Base-by-base conservation (phyloP, 1,140 invertebrate species). In the Plectrocnemia conspersa region DNA sequence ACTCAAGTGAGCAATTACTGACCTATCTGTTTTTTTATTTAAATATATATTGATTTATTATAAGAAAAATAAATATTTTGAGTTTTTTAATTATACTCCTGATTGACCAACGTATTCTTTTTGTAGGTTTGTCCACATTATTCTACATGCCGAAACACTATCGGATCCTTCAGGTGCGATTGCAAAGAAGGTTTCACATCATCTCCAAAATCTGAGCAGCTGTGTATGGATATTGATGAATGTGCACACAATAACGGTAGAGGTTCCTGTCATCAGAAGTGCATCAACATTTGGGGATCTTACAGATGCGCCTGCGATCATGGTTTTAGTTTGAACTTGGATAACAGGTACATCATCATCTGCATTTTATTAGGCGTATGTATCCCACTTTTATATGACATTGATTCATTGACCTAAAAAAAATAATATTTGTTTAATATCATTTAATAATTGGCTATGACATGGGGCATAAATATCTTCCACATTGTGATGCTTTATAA, bases 251-350 rank as follows among this genome's bases (percentile, higher is more conserved):
- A 61, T 24, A 42, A 35, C 0, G 76, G 72, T 1, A 72, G 77
- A 0, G 80, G 79, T 1, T 65, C 87, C 0, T 97, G 93, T 64
- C 81, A 92, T 59, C 91, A 95, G 35, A 80, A 75, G n/a, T 94
- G 91, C 61, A 75, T 86, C 24, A 93, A 94, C 64, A 78, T 82
- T 0, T 91, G 86, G 86, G 91, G 91, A 0, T 79, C 83, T 2
- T 91, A 87, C 69, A 74, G 82, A 42, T 94, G 91, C 64, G 73
- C 79, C 1, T 94, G 91, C 63, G 75, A 84, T 6, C 64, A 73
- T 1, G 91, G 91, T 0, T 93, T 82, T 66, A 76, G 77, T 2
- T 66, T 93, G 0, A 81, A 79, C 41, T 1, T 66, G 0, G 89
- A 93, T 62, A 89, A 89, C 64, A 79, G 82, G 73, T 84, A 71